Conservation (phyloP, 2,888 invertebrate species). For the Graphium colonna region DNA sequence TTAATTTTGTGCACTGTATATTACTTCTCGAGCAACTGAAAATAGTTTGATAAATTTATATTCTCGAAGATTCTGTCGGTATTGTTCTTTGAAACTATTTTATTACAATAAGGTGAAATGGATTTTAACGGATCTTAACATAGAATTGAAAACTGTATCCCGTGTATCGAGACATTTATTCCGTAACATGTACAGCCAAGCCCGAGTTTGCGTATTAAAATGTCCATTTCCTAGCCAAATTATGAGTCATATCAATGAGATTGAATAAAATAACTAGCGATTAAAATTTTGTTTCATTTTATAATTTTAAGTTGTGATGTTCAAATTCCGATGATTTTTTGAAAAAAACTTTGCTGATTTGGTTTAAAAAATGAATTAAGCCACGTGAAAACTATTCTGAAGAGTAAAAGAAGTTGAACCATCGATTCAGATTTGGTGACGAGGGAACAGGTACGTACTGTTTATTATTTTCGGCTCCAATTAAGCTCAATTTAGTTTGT, state of each 20-base stretch:
- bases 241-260: slow-evolving; percentile 78
- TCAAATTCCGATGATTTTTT: no score
- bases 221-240: slow-evolving; percentile 73
- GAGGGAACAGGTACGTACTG: no score
- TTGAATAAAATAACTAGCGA: slow-evolving; percentile 74
- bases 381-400: no score
- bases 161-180: background rate
- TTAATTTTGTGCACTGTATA: slow-evolving; percentile 19
- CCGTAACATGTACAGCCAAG: slow-evolving; percentile 13
- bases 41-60: slow-evolving; percentile 16
- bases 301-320: no score
- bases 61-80: slow-evolving; percentile 12
- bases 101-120: slow-evolving; percentile 10
- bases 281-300: slow-evolving; percentile 39
- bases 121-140: slow-evolving; percentile 3
- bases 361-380: no score
- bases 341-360: no score
- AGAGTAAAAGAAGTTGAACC: no score
- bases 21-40: slow-evolving; percentile 25
- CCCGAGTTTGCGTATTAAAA: slow-evolving; percentile 46
- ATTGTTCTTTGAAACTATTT: slow-evolving; percentile 7
- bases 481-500: no score
- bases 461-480: no score
- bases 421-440: no score
- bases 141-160: background rate